Evolutionary conservation across 2,113 vertebrate species (phyloP), one percentile per base, ranked within the genome.

Genomic region (Oostethus manadensis): DNA sequence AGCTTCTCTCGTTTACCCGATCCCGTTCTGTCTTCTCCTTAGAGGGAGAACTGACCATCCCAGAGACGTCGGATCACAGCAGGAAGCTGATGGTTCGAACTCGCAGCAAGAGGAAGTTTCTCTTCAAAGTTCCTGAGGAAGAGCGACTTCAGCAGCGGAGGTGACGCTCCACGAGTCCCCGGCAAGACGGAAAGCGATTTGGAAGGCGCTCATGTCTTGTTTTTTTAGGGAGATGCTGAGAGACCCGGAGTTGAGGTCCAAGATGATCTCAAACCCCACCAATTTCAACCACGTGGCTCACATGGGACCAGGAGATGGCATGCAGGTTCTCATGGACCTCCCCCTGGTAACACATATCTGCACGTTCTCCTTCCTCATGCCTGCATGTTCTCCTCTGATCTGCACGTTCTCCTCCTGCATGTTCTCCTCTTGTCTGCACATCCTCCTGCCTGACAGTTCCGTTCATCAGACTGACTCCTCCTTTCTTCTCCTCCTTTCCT

Each of bases 231-330:
- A 98, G 80, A 99, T 98, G 96, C 92, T 98, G 16, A 84, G 92
- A 86, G 97, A 99, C 70, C 97, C 97, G 0, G 96, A 97, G 72
- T 70, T 97, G 73, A 79, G 97, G 57, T 98, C 96, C 15, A 95
- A 87, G 77, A 93, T 99, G 93, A 99, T 99, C 62, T 99, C 97
- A 50, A 94, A 97, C 68, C 97, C 97, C 0, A 99, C 92, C 0
- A 99, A 99, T 90, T 99, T 99, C 81, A 99, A 98, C 87, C 97
- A 99, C 0, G 96, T 99, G 76, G 96, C 95, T 48, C 97, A 99
- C 82, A 99, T 99, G 97, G 97, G 97, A 79, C 97, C 97, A 0
- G 97, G 97, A 60, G 97, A 99, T 9, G 97, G 97, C 56, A 94
- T 96, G 95, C 97, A 99, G 84, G 95, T 94, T 68, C 95, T 99